Evolutionary conservation across 2,113 vertebrate genomes (phyloP), one percentile per base, ranked within the genome.

Genomic region (Amblyopsis rosae): DNA sequence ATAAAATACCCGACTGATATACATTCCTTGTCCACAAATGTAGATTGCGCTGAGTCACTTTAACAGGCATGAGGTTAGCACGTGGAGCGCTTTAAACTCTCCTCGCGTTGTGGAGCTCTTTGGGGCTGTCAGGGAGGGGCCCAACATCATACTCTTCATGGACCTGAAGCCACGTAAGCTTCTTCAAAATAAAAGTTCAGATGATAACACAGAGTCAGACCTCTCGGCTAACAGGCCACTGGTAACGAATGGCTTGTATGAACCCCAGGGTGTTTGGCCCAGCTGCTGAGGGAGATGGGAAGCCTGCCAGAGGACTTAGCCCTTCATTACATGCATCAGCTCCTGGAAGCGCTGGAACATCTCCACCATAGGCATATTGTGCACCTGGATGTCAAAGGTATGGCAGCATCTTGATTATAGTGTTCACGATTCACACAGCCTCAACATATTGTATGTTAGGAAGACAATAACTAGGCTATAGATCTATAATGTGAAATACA

Each of bases 311-410:
- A 99, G 73, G 95, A 96, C 69, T 82, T 95, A 76, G 94, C 96
- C 46, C 93, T 99, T 54, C 93, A 94, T 84, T 99, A 98, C 86
- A 88, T 95, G 26, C 89, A 90, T n/a, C 96, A 98, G 85, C 88
- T 93, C 0, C 83, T 98, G 9, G 94, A 94, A 70, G 97, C 95
- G 1, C 88, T 99, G 50, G 92, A 96, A 53, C 94, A 98, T 88
- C 93, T 99, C 76, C 96, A 98, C n/a, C 85, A 88, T 46, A 94
- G 87, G 17, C 91, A 84, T 19, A 90, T 99, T 73, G 89, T 98
- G 6, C 97, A 99, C 50, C 90, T 97, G 74, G 97, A 99, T 32
- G 89, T 99, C 64, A 99, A 99, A 95, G 97, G 97, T 96, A 60
- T 70, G 6, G 48, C 13, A 41, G 47, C n/a, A 1, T n/a, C 10